Percentiles rank a stretch among this genome's conserved stretches.
These are phyloP conservation scores for Aptenodytes forsteri DNA, from an alignment of 2,113 vertebrate species.

Conservation along the genomic window DNA sequence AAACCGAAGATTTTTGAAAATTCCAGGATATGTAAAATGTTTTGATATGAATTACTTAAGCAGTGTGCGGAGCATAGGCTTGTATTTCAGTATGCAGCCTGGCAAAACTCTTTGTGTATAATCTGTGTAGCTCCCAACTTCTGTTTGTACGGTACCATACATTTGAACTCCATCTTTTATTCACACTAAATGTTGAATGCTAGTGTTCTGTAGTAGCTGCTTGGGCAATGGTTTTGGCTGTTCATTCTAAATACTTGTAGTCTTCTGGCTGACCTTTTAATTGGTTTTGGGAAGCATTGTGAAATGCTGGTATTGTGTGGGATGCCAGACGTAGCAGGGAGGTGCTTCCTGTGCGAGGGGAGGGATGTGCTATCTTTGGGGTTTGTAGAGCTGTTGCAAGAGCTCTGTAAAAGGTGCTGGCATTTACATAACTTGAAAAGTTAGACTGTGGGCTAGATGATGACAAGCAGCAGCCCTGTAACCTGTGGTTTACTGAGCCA, in stretches of 20 bases:
- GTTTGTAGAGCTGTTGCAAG: background rate
- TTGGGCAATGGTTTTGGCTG: background rate
- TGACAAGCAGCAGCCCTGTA: background rate
- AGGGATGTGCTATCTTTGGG: background rate
- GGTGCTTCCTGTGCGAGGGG: rapidly evolving
- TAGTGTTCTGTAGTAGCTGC: background rate
- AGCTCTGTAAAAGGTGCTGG: background rate
- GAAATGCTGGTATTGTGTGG: background rate
- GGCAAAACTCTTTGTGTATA: background rate
- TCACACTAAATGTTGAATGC: background rate
- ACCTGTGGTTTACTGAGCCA: background rate
- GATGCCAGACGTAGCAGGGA: background rate
- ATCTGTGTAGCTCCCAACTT: background rate
- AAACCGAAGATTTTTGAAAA: background rate
- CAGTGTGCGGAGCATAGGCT: background rate
- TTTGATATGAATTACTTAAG: background rate
- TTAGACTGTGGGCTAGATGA: background rate
- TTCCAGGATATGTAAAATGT: background rate
- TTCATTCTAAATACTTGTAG: background rate
- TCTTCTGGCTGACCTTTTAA: background rate
- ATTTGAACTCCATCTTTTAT: background rate
- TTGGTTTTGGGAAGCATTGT: background rate
- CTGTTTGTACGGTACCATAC: rapidly evolving
- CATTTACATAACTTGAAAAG: background rate
- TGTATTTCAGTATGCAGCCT: background rate